phyloP scores from a whole-genome alignment of 1,140 invertebrate genomes.

The Penaeus chinensis region DNA sequence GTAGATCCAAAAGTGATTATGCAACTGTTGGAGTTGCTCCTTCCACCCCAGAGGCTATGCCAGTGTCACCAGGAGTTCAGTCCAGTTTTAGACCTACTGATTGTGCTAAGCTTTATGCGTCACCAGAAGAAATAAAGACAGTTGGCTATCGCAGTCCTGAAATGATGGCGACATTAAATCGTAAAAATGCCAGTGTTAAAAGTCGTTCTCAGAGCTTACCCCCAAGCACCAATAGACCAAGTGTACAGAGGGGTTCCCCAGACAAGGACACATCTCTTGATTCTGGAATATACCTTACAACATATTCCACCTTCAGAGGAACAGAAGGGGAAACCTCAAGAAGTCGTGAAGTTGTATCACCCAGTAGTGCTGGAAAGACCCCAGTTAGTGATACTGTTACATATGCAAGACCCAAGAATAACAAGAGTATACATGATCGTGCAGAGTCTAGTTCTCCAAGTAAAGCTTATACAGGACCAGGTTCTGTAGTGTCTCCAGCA shows the following conservation, averaged over 20 bases:
- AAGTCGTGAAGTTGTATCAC: conserved; percentile 20
- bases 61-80: conserved; percentile 70
- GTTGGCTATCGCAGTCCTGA: conserved; percentile 75
- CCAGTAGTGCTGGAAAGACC: conserved; percentile 17
- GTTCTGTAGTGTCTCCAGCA: conserved; percentile 31
- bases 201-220: conserved; percentile 73
- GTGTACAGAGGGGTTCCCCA: conserved; percentile 54
- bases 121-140: conserved; percentile 83
- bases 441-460: conserved; percentile 35
- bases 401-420: conserved; percentile 62
- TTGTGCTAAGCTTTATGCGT: conserved; percentile 88
- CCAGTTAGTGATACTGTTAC: conserved; percentile 57
- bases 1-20: conserved; percentile 62
- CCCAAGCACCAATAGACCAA: conserved; percentile 67
- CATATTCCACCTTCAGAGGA: conserved; percentile 60
- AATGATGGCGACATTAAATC: conserved; percentile 47
- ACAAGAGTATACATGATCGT: conserved; percentile 47
- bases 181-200: conserved; percentile 60
- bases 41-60: conserved; percentile 44
- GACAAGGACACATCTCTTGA: conserved; percentile 53
- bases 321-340: conserved; percentile 40
- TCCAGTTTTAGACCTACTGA: conserved; percentile 86
- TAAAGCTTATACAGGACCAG: conserved; percentile 24
- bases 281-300: conserved; percentile 51
- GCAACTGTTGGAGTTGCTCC: conserved; percentile 54